A percentile compares a stretch with the other conserved stretches of the same genome.
These are phyloP conservation scores for Dunckerocampus dactyliophorus DNA, from an alignment of 2,113 vertebrate genomes.

Conservation along the genomic window DNA sequence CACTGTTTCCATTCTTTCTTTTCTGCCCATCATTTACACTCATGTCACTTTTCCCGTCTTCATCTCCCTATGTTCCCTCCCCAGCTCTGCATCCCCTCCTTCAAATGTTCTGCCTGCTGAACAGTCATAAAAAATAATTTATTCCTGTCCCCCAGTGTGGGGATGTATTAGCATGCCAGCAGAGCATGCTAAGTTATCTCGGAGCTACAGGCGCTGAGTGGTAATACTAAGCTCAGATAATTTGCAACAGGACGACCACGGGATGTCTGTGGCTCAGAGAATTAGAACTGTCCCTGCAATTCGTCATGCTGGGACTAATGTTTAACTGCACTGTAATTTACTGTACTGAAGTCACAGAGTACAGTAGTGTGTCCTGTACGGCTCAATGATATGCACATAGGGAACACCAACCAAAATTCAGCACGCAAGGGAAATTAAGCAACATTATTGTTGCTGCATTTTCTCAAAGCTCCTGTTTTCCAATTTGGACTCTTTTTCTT, in stretches of 20 bases:
- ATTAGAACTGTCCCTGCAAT: slow-evolving; percentile 57
- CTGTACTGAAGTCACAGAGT: slow-evolving; percentile 23
- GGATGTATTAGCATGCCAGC: slow-evolving; percentile 59
- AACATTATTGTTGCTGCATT: slow-evolving; percentile 10
- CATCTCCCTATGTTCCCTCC: slow-evolving; percentile 29
- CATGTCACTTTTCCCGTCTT: slow-evolving; percentile 10
- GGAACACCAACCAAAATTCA: slow-evolving; percentile 30
- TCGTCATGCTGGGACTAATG: slow-evolving; percentile 55
- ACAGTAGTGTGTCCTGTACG: slow-evolving; percentile 14
- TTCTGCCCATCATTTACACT: slow-evolving; percentile 26
- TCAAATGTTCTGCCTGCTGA: slow-evolving; percentile 45
- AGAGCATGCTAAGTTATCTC: slow-evolving; percentile 70
- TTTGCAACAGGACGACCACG: slow-evolving; percentile 66
- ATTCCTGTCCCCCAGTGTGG: slow-evolving; percentile 48
- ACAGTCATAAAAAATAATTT: slow-evolving; percentile 67
- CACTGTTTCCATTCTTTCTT: slow-evolving; percentile 10
- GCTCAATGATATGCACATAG: slow-evolving; percentile 21
- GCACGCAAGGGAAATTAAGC: slow-evolving; percentile 11
- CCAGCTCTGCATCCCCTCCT: slow-evolving; percentile 16
- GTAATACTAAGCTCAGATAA: slow-evolving; percentile 67
- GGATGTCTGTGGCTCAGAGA: slow-evolving; percentile 57
- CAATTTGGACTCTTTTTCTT: slow-evolving; percentile 16
- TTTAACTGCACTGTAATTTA: slow-evolving; percentile 53
- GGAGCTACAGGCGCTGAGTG: slow-evolving; percentile 54
- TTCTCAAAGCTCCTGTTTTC: slow-evolving; percentile 13